Percentiles rank a stretch among this genome's conserved stretches.
phyloP scores from a whole-genome alignment of 53 echinoderm and acorn worm species.

The Paracentrotus lividus region DNA sequence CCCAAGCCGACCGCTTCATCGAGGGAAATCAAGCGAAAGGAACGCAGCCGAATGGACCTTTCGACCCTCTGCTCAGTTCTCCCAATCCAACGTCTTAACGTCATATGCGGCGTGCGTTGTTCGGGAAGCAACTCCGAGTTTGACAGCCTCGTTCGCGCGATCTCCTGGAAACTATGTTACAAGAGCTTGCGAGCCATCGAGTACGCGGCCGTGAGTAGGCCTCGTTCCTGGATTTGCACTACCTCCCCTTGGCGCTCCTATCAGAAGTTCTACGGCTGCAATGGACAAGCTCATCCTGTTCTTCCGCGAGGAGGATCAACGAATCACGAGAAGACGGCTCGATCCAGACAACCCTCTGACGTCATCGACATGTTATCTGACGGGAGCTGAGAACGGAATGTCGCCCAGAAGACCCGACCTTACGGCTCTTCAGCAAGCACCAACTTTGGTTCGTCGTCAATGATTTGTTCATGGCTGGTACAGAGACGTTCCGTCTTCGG shows the following conservation, averaged over 20 bases:
- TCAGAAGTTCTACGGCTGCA: conserved; percentile 63
- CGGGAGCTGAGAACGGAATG: conserved; percentile 7
- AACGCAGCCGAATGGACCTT: too few relatives aligned
- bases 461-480: conserved; percentile 80
- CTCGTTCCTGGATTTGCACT: conserved; percentile 75
- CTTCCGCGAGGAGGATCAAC: conserved; percentile 68
- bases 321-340: conserved; percentile 12
- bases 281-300: conserved; percentile 70
- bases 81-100: conserved; percentile 43
- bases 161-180: conserved; percentile 39
- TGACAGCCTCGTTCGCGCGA: not conserved
- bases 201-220: conserved; percentile 54
- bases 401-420: conserved; percentile 24
- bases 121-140: conserved; percentile 41
- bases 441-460: conserved; percentile 69
- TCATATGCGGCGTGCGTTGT: conserved; percentile 55
- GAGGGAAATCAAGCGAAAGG: not conserved
- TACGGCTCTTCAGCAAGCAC: conserved; percentile 54
- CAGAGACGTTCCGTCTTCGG: conserved; percentile 71
- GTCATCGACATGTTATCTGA: conserved; percentile 76
- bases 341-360: conserved; percentile 54
- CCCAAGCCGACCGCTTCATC: conserved; percentile 39
- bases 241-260: conserved; percentile 70
- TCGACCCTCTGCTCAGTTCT: conserved; percentile 12
- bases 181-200: not conserved